Base-by-base conservation (phyloP, 2,888 invertebrate species). In the Koerneria pararmatus region DNA sequence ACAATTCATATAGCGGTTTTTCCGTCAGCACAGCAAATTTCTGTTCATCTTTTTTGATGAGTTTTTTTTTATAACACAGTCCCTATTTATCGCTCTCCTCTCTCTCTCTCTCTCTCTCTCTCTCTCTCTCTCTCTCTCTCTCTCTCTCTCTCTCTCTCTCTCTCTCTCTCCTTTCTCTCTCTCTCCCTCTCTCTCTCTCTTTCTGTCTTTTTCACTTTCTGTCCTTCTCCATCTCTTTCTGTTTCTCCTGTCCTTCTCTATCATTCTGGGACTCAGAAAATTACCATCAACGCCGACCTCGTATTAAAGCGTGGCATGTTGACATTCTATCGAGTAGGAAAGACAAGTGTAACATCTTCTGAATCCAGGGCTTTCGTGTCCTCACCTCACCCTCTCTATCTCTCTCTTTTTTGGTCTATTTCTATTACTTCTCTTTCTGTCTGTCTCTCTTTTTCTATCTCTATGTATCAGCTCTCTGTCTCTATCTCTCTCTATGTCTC, bases 181-280 rank as follows among this genome's bases (percentile, higher is more conserved):
- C 51, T 35, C 6, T 34, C 31, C 31, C 22, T 51, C 62, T 41
- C 46, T 29, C n/a, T 34, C 37, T 34, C 32, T 4, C 61, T 24
- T 29, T 34, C 24, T 24, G 11, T 32, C 11, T 41, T 59, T 29
- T 59, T 41, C 19, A 27, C 1, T 29, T 29, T 1, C 11, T 22
- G 34, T 2, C 4, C n/a, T 31, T 46, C 46, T 59, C 31, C 59
- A 3, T 29, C 37, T 19, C 27, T n/a, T 32, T 31, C 2, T 15
- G 2, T 31, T 46, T 31, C 48, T 22, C 59, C 1, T 29, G 24
- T 19, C 27, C 8, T 32, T 31, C 2, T 48, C 48, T 24, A 15
- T 51, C 51, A 51, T 51, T 51, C n/a, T 24, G 46, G 11, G 46
- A 29, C 60, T 60, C 60, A 35, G 60, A 35, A 31, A 48, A 37